Percentiles rank a stretch among this genome's conserved stretches.
Evolutionary conservation across 2,797 vertebrate genomes (phyloP).

Genomic region (Lindbergichthys nudifrons): DNA sequence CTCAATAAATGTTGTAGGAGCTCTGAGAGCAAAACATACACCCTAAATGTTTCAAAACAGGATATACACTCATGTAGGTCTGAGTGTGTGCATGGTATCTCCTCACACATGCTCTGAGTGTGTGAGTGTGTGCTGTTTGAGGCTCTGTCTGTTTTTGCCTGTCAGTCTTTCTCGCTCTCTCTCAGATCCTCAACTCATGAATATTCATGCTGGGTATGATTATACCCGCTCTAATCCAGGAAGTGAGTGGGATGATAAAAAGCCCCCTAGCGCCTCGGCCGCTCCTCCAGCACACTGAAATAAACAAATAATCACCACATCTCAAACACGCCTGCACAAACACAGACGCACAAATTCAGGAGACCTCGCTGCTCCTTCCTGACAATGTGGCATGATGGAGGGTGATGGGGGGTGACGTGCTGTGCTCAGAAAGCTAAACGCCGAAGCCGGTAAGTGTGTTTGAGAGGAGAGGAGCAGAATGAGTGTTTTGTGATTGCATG

Average conservation of each 20-base stretch:
- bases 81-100: not conserved
- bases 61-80: not conserved
- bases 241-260: conserved; percentile 70
- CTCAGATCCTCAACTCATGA: conserved; percentile 58
- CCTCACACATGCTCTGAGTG: not conserved
- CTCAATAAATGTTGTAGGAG: not conserved
- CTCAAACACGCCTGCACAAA: conserved; percentile 31
- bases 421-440: not conserved
- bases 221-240: conserved; percentile 68
- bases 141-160: conserved; percentile 31
- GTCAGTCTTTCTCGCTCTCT: conserved; percentile 45
- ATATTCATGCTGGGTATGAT: conserved; percentile 67
- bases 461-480: conserved; percentile 37
- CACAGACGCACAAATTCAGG: conserved; percentile 2
- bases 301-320: conserved; percentile 62
- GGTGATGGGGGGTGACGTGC: conserved; percentile 29
- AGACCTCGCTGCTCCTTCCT: conserved; percentile 4
- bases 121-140: conserved; percentile 14
- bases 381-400: conserved; percentile 3
- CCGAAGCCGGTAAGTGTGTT: conserved; percentile 20
- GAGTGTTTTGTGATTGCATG: conserved; percentile 43
- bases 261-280: conserved; percentile 18
- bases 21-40: not conserved
- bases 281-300: conserved; percentile 36
- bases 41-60: not conserved